A percentile compares a stretch with the other conserved stretches of the same genome.
phyloP scores from a whole-genome alignment of 2,113 vertebrate genomes.

The Suncus etruscus region DNA sequence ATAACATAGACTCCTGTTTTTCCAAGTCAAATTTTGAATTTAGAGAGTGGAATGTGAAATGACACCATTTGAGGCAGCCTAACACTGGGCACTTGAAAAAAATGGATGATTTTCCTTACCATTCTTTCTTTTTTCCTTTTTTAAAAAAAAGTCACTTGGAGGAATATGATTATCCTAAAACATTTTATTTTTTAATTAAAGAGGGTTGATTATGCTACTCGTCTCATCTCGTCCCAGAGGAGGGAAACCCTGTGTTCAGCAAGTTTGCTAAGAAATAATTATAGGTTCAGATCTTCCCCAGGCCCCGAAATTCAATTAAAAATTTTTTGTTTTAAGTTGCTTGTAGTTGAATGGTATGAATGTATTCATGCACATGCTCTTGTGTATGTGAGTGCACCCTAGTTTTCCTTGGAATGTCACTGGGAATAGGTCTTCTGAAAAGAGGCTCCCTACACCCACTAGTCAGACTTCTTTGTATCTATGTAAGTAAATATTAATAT shows the following conservation, averaged over 20 bases:
- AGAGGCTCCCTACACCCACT: background rate
- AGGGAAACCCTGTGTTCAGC: slow-evolving; percentile 82
- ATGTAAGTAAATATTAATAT: background rate
- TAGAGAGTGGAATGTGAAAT: slow-evolving; percentile 17
- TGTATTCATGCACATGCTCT: slow-evolving; percentile 1
- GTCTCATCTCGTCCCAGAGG: slow-evolving; percentile 84
- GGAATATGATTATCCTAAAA: slow-evolving; percentile 83
- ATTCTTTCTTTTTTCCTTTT: slow-evolving; percentile 43
- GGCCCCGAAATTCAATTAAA: slow-evolving; percentile 85
- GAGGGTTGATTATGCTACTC: slow-evolving; percentile 81
- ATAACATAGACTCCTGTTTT: background rate
- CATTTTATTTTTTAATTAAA: slow-evolving; percentile 85
- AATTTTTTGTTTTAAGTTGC: slow-evolving; percentile 81
- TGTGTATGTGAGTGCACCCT: background rate
- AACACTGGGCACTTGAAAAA: slow-evolving; percentile 58
- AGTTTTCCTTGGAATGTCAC: slow-evolving; percentile 50
- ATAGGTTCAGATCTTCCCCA: slow-evolving; percentile 83
- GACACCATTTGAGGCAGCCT: background rate
- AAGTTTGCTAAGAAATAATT: slow-evolving; percentile 85
- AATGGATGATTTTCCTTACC: slow-evolving; percentile 61
- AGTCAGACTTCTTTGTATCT: background rate
- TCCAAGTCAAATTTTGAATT: slow-evolving; percentile 3
- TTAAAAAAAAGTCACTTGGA: slow-evolving; percentile 67
- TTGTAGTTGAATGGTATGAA: slow-evolving; percentile 71
- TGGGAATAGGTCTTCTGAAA: slow-evolving; percentile 26